Percentiles rank a stretch among this genome's conserved stretches.
phyloP scores from a whole-genome alignment of 2,797 vertebrate species.

The Peromyscus melanophrys region DNA sequence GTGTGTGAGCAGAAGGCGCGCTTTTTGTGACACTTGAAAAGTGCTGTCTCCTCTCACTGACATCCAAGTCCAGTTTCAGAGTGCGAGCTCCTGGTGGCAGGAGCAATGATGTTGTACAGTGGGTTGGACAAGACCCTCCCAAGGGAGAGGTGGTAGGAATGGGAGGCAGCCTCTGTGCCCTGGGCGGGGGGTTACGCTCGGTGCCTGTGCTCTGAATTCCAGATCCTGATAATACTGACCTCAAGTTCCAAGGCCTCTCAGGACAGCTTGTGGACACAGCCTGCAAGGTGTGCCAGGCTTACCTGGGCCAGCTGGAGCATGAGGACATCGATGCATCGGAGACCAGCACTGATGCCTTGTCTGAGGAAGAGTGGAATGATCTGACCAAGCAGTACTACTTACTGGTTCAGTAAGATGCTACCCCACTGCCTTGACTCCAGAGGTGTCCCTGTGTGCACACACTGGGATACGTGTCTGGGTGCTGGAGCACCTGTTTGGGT shows the following conservation, averaged over 20 bases:
- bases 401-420: constrained; percentile 80
- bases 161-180: too few relatives aligned
- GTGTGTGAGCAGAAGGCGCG: not conserved
- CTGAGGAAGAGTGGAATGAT: constrained; percentile 80
- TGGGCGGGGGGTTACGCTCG: accelerated
- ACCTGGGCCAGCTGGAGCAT: constrained; percentile 81
- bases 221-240: not conserved
- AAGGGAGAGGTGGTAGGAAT: too few relatives aligned
- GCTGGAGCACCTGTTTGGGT: not conserved
- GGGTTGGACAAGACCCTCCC: not conserved
- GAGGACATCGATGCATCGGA: constrained; percentile 66
- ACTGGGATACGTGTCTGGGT: not conserved
- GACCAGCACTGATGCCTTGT: not conserved
- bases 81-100: too few relatives aligned
- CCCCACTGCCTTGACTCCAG: not conserved
- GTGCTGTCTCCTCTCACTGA: not conserved
- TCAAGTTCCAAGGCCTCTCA: constrained; percentile 46
- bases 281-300: constrained; percentile 80
- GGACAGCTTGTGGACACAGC: constrained; percentile 78
- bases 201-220: not conserved
- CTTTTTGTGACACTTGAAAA: not conserved
- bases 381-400: constrained; percentile 83
- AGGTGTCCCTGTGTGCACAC: not conserved
- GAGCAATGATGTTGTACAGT: too few relatives aligned
- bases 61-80: not conserved